Base-by-base conservation (phyloP, 2,888 invertebrate genomes). In the Melieria crassipennis region DNA sequence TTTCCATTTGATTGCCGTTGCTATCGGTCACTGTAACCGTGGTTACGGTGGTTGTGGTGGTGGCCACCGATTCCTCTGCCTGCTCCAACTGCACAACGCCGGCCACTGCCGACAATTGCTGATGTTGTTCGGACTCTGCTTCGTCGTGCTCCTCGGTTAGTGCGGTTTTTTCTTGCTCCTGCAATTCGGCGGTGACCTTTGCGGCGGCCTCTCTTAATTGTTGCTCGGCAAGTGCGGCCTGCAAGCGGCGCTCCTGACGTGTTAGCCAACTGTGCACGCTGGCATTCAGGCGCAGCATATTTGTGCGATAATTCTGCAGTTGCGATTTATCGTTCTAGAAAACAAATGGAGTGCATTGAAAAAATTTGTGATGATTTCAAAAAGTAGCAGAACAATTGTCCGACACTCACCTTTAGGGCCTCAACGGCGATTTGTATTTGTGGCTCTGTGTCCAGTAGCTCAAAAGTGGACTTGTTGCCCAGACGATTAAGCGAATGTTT, bases 181-280 rank as follows among this genome's bases (percentile, higher is more conserved):
- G 78, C 77, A 80, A 73, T 64, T 75, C 76, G 71, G 75, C 69
- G 60, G 45, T 48, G 7, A 78, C 75, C 30, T 77, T 78, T 65
- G 74, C 78, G 67, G 80, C 76, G 71, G 77, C 80, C 63, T 79
- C 80, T 48, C 64, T 73, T 30, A 76, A 61, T 69, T 78, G 77
- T 70, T 80, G 79, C 68, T 82, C 83, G 67, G 79, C 81, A 70
- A 84, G 75, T 70, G 84, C 81, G 74, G 79, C 78, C 72, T 85
- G 83, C 74, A 85, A 77, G 55, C 86, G 84, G 52, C 85, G 80
- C 79, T 87, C 87, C 78, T 87, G 87, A 13, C 86, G 83, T 56
- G 87, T 87, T 69, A 88, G 76, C 85, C 87, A 87, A 79, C 87
- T 87, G 76, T 88, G 88, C 72, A 88, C 88, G 63, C 87, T 84